These are phyloP conservation scores for Drosophila simulans DNA, from an alignment of 1,140 invertebrate species.

Conservation along the genomic window DNA sequence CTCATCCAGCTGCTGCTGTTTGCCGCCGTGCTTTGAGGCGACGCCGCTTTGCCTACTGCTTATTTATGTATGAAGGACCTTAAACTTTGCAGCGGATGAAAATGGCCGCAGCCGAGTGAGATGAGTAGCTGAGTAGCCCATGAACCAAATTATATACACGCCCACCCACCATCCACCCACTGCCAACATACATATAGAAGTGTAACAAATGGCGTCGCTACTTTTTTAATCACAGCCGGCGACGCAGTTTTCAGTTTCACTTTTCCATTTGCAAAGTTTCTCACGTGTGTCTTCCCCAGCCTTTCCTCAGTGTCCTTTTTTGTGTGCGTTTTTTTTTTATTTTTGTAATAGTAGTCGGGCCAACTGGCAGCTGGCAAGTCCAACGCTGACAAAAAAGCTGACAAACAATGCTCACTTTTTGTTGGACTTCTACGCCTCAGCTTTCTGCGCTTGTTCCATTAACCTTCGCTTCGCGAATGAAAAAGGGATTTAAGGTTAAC, in stretches of 20 bases:
- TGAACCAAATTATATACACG: constrained; percentile 20
- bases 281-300: constrained; percentile 56
- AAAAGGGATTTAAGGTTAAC: constrained; percentile 65
- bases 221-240: constrained; percentile 75
- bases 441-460: constrained; percentile 54
- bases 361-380: constrained; percentile 41
- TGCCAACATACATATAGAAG: neutral
- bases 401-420: constrained; percentile 64
- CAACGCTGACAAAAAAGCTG: constrained; percentile 39
- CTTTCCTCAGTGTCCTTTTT: constrained; percentile 9
- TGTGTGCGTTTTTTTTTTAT: neutral
- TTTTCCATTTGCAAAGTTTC: constrained; percentile 69
- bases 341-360: constrained; percentile 22
- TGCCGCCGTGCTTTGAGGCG: constrained; percentile 69
- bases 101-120: constrained; percentile 54
- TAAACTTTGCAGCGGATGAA: constrained; percentile 78
- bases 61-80: constrained; percentile 83
- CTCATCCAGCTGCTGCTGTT: constrained; percentile 26
- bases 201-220: constrained; percentile 59
- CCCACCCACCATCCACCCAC: neutral
- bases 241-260: constrained; percentile 56
- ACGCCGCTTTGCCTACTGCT: constrained; percentile 71
- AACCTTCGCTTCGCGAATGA: constrained; percentile 46
- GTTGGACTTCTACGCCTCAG: constrained; percentile 9
- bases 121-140: constrained; percentile 15